Percentiles rank a stretch among this genome's conserved stretches.
Evolutionary conservation across 2,113 vertebrate species (phyloP).

Genomic region (Donacobius atricapilla): DNA sequence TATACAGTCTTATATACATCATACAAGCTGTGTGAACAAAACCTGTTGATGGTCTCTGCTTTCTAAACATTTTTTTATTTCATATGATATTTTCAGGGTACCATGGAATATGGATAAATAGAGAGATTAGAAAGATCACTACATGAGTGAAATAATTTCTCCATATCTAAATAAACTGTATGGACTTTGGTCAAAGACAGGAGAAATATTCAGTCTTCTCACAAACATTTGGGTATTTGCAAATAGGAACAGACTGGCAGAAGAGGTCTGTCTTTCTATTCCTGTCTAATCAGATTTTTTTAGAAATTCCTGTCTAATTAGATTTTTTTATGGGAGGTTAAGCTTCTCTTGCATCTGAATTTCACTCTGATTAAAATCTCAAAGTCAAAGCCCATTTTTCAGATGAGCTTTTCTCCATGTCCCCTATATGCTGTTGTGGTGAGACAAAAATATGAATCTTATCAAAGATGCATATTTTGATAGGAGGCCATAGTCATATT

Average conservation of each 20-base stretch:
- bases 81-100: not conserved
- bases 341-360: not conserved
- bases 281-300: not conserved
- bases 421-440: not conserved
- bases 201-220: not conserved
- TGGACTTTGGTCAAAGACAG: not conserved
- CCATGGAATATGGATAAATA: not conserved
- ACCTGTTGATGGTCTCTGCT: not conserved
- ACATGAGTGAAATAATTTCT: not conserved
- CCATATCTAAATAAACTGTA: not conserved
- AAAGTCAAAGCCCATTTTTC: not conserved
- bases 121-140: not conserved
- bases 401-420: not conserved
- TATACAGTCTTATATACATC: not conserved
- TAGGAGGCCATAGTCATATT: not conserved
- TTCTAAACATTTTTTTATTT: not conserved
- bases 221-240: not conserved
- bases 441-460: not conserved
- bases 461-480: not conserved
- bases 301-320: not conserved
- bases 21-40: not conserved
- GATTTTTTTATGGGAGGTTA: not conserved
- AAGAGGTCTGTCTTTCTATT: not conserved
- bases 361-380: not conserved
- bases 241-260: not conserved